phyloP scores from a whole-genome alignment of 2,888 invertebrate genomes.

The Byasa hedistus region DNA sequence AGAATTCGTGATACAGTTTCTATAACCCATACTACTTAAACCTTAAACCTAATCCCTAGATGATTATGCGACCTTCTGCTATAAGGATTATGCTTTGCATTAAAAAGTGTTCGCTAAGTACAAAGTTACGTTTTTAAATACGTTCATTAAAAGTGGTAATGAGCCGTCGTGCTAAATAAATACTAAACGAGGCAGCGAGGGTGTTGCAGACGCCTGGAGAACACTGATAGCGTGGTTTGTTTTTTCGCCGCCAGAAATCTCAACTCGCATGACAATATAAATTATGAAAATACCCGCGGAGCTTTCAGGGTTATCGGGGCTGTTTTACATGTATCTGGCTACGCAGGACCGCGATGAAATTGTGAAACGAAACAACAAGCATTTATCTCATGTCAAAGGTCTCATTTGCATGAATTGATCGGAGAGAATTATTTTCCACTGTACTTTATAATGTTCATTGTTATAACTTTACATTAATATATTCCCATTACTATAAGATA shows the following conservation, averaged over 20 bases:
- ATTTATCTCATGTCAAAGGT: background rate
- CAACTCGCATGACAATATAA: slow-evolving; percentile 2
- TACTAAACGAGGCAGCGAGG: background rate
- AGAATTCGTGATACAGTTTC: no score
- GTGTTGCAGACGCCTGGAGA: background rate
- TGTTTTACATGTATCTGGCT: background rate
- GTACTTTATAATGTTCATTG: no score
- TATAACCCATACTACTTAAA: no score
- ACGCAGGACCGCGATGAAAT: background rate
- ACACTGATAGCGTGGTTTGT: slow-evolving; percentile 2
- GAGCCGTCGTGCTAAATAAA: background rate
- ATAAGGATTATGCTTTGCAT: no score
- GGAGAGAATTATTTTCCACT: no score
- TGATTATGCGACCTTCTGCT: no score
- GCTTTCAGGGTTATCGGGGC: background rate
- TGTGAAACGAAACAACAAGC: background rate
- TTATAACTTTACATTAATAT: no score
- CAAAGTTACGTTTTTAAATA: background rate
- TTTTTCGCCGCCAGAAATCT: background rate
- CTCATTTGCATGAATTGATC: background rate
- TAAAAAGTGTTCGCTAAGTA: no score
- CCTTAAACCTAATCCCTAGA: no score
- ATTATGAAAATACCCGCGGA: background rate
- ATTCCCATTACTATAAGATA: no score
- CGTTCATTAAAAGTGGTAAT: background rate